These are phyloP conservation scores for cat (Felis catus) DNA, from an alignment of 2,113 vertebrate genomes.

Conservation along the genomic window F.catus_Fca126_mat1.0 CM031412.1:233966001-233966500, in stretches of 20 bases:
- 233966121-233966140: background rate
- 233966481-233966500: background rate
- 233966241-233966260: background rate
- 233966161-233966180: fast-evolving
- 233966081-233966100: too few relatives aligned
- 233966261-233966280: background rate
- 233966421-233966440: too few relatives aligned
- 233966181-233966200: background rate
- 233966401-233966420: background rate
- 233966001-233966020: too few relatives aligned
- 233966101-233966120: background rate
- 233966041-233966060: background rate
- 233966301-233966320: background rate
- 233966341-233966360: background rate
- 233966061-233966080: background rate
- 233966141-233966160: fast-evolving
- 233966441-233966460: background rate
- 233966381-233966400: background rate
- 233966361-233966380: background rate
- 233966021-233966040: background rate
- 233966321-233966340: background rate
- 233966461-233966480: background rate
- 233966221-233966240: background rate
- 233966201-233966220: fast-evolving
- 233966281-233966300: background rate